phyloP scores from a whole-genome alignment of 2,797 vertebrate genomes.

The Rhinichthys osculus region DNA sequence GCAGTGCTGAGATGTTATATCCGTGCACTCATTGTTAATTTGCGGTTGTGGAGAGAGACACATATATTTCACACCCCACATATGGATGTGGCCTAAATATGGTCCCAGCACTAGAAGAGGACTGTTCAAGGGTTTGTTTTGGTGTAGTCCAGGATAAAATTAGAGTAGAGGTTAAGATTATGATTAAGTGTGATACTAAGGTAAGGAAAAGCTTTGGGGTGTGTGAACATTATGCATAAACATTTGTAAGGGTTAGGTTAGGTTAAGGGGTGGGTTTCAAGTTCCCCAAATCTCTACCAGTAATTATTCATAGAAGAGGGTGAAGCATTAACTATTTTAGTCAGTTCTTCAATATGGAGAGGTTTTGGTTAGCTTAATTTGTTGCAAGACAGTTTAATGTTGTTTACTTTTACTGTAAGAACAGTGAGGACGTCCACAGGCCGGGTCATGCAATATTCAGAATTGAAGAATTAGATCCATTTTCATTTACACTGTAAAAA shows the following conservation, averaged over 20 bases:
- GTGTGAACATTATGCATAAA: neutral
- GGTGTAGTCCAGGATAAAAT: neutral
- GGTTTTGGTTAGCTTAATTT: neutral
- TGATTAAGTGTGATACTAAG: neutral
- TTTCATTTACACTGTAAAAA: neutral
- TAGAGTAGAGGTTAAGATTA: too few relatives aligned
- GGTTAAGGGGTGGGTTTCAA: neutral
- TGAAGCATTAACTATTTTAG: neutral
- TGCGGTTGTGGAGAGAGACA: neutral
- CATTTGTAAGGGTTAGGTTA: neutral
- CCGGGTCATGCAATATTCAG: neutral
- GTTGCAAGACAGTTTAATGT: neutral
- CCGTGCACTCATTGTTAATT: neutral
- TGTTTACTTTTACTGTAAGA: neutral
- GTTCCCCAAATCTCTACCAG: neutral
- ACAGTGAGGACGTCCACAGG: neutral
- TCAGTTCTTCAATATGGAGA: neutral
- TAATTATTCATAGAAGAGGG: neutral
- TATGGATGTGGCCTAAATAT: neutral
- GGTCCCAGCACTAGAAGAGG: neutral
- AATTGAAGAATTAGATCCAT: neutral
- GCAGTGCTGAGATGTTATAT: neutral
- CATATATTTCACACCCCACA: neutral
- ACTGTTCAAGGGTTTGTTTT: neutral
- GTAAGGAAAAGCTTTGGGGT: neutral